These are phyloP conservation scores for Clarias magur DNA, from an alignment of 2,113 vertebrate species.

Conservation along the genomic window DNA sequence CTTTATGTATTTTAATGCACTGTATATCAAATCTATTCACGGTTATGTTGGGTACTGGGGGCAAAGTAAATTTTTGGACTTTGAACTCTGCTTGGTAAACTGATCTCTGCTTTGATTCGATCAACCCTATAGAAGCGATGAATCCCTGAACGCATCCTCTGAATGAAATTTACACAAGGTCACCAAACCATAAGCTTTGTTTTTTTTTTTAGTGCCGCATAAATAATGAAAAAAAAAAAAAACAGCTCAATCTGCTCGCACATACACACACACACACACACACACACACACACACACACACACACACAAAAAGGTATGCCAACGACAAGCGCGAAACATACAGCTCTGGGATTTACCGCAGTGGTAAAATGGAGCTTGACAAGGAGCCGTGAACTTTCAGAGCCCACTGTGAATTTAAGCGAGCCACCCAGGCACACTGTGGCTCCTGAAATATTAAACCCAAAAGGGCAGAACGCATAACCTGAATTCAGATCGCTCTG, in stretches of 20 bases:
- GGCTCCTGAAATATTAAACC: conserved; percentile 36
- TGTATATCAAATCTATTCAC: not conserved
- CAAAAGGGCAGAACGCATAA: conserved; percentile 38
- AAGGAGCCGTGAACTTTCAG: conserved; percentile 24
- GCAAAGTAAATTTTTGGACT: not conserved
- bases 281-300: not conserved
- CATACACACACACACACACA: not conserved
- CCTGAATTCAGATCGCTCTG: conserved; percentile 27
- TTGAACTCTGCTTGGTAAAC: no score
- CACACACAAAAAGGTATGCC: not conserved
- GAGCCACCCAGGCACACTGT: not conserved
- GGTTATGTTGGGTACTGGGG: not conserved
- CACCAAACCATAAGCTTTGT: not conserved
- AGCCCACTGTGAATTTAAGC: conserved; percentile 26
- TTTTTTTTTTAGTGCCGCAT: not conserved
- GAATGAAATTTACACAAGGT: not conserved
- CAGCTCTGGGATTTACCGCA: not conserved
- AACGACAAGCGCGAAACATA: not conserved
- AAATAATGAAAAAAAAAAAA: conserved; percentile 15
- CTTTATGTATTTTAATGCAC: no score
- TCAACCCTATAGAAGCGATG: not conserved
- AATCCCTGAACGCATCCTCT: not conserved
- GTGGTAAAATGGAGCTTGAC: conserved; percentile 27
- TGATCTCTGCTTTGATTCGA: not conserved
- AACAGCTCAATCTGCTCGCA: not conserved